Evolutionary conservation across 1,140 invertebrate genomes (phyloP).

Genomic region (Cataglyphis hispanica): DNA sequence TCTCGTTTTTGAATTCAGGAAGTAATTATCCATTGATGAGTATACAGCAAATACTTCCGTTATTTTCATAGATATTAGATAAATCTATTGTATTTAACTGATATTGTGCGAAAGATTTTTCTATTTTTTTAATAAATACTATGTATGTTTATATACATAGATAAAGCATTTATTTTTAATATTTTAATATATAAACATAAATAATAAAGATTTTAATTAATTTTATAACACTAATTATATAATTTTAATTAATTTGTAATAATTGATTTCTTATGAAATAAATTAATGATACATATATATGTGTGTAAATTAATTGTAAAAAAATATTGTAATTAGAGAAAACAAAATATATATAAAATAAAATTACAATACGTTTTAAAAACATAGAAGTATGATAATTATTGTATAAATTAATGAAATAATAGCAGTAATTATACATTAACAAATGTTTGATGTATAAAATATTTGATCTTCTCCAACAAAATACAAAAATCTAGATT

Average conservation of each 20-base stretch:
- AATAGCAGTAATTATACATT: not conserved
- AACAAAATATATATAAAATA: not conserved
- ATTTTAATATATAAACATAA: not conserved
- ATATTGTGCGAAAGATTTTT: not conserved
- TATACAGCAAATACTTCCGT: slow-evolving; percentile 58
- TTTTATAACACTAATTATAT: not conserved
- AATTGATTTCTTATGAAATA: not conserved
- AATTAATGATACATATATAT: not conserved
- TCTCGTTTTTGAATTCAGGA: slow-evolving; percentile 75
- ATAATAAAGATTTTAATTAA: not conserved
- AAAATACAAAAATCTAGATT: not conserved
- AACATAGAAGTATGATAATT: slow-evolving; percentile 11
- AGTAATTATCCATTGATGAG: slow-evolving; percentile 73
- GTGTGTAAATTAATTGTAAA: not conserved
- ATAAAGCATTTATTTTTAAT: not conserved
- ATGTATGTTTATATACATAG: not conserved
- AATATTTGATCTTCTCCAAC: not conserved
- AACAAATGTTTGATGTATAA: not conserved
- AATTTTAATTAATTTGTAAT: not conserved
- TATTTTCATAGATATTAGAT: not conserved
- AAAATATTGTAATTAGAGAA: not conserved
- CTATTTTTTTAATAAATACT: not conserved
- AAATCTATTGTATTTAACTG: slow-evolving; percentile 33
- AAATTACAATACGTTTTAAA: not conserved
- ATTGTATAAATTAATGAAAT: slow-evolving; percentile 19